These are phyloP conservation scores for Labeo rohita DNA, from an alignment of 2,113 vertebrate species.

Conservation along the genomic window DNA sequence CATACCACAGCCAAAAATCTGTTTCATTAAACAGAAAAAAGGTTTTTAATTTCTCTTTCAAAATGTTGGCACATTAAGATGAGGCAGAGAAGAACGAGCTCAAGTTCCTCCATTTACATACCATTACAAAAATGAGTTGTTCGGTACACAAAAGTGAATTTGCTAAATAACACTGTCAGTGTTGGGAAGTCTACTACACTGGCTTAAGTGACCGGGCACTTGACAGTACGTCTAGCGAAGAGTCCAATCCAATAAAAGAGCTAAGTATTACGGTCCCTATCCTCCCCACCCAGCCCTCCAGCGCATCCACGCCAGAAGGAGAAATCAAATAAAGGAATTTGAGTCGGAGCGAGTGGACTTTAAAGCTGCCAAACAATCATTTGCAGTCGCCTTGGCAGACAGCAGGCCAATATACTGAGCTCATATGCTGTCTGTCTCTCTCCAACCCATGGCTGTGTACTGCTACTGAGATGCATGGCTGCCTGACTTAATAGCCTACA, in stretches of 20 bases:
- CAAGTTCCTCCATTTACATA: not conserved
- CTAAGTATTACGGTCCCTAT: conserved; percentile 37
- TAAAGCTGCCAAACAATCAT: conserved; percentile 53
- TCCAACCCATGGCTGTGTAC: conserved; percentile 52
- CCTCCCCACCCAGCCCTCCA: conserved; percentile 27
- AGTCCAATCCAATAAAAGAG: conserved; percentile 51
- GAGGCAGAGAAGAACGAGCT: too few relatives aligned
- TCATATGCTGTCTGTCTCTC: conserved; percentile 48
- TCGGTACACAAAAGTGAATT: not conserved
- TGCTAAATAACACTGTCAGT: not conserved
- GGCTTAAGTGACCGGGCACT: conserved; percentile 22
- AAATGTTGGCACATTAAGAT: not conserved
- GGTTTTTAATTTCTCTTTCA: not conserved
- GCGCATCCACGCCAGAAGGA: not conserved
- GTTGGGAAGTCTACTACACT: not conserved
- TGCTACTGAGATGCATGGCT: conserved; percentile 48
- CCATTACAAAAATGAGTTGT: conserved; percentile 2
- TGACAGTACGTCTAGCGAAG: conserved; percentile 15
- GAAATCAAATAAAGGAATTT: conserved; percentile 47
- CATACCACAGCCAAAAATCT: not conserved
- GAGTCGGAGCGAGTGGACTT: conserved; percentile 37
- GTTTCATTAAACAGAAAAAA: too few relatives aligned
- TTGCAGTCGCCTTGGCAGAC: conserved; percentile 45
- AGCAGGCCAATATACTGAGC: conserved; percentile 37
- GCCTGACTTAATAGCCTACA: conserved; percentile 55